A percentile compares a stretch with the other conserved stretches of the same genome.
phyloP scores from a whole-genome alignment of 2,888 invertebrate species.

The Hecatera dysodea region DNA sequence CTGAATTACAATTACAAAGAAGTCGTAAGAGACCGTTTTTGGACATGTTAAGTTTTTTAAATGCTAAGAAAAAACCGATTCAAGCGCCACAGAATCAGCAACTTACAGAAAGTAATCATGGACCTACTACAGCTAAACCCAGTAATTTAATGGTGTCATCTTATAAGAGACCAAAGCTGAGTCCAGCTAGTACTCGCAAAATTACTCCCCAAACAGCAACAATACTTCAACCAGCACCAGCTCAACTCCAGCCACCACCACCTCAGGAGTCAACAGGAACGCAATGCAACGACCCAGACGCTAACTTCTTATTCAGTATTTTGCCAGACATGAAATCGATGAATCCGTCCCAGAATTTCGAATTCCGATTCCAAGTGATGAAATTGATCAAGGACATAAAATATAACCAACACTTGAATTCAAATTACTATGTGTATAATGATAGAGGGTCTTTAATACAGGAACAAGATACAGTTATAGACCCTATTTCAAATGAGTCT shows the following conservation, averaged over 20 bases:
- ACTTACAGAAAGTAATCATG: constrained; percentile 8
- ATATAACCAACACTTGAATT: constrained; percentile 46
- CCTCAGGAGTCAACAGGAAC: constrained; percentile 18
- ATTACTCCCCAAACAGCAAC: background rate
- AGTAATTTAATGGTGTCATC: constrained; percentile 7
- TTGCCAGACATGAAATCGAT: constrained; percentile 64
- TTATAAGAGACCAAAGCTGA: constrained; percentile 14
- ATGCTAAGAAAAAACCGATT: constrained; percentile 31
- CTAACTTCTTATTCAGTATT: constrained; percentile 60
- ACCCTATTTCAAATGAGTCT: constrained; percentile 50
- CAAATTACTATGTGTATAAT: constrained; percentile 31
- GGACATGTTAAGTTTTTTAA: constrained; percentile 61
- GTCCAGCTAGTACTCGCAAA: background rate
- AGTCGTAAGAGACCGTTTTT: constrained; percentile 60
- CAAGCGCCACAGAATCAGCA: constrained; percentile 15
- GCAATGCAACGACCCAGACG: constrained; percentile 49
- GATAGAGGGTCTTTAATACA: constrained; percentile 13
- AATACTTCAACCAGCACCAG: background rate
- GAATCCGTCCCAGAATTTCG: constrained; percentile 59
- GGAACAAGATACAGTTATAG: constrained; percentile 19
- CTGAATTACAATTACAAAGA: constrained; percentile 41
- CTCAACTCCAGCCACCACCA: background rate
- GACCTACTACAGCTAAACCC: background rate
- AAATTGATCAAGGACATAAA: constrained; percentile 62
- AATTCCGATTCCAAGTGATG: constrained; percentile 65